phyloP scores from a whole-genome alignment of 2,113 vertebrate species.

The Emydura subglobosa region DNA sequence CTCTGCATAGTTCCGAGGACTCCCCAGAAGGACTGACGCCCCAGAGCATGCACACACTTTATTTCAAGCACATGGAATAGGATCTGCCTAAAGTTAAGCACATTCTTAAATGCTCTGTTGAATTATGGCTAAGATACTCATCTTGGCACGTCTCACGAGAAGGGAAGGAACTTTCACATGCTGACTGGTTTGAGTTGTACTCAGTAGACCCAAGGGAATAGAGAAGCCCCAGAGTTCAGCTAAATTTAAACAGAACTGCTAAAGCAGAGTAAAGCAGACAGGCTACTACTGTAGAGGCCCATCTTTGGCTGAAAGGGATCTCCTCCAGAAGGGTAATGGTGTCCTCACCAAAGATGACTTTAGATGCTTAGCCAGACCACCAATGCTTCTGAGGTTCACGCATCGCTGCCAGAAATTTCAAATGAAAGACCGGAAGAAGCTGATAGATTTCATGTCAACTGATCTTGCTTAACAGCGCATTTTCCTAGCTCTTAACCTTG shows the following conservation, averaged over 20 bases:
- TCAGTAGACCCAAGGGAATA: not conserved
- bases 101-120: not conserved
- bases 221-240: not conserved
- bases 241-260: not conserved
- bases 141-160: not conserved
- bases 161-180: not conserved
- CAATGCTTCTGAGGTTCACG: not conserved
- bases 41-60: not conserved
- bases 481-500: not conserved
- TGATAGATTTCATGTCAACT: not conserved
- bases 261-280: not conserved
- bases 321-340: not conserved
- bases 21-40: not conserved
- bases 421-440: not conserved
- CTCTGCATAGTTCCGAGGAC: not conserved
- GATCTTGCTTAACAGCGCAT: accelerated
- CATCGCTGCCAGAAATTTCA: not conserved
- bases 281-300: not conserved
- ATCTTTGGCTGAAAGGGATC: not conserved
- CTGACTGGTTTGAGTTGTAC: not conserved
- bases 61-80: not conserved
- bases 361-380: not conserved
- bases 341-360: not conserved
- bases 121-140: not conserved
- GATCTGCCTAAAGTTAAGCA: not conserved